Conservation (phyloP, 2,888 invertebrate genomes). For the Loripinus fragilis region DNA sequence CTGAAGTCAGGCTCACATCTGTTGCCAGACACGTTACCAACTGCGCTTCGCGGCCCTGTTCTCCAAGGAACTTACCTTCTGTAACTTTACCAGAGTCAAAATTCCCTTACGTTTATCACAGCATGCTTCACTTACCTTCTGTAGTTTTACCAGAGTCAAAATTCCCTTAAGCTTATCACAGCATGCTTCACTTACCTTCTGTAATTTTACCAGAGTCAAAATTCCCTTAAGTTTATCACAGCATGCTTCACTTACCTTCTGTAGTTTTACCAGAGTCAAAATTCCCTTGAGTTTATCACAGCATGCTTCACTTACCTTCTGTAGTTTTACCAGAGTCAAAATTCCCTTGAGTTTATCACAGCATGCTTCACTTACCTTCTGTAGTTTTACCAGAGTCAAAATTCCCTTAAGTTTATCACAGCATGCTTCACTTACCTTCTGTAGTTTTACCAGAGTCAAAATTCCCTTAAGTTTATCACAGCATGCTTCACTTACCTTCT, state of each 20-base stretch:
- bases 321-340: conserved; percentile 72
- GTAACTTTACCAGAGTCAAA: conserved; percentile 72
- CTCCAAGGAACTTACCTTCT: too few relatives aligned
- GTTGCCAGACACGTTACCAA: too few relatives aligned
- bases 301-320: conserved; percentile 45
- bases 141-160: conserved; percentile 72
- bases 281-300: conserved; percentile 74
- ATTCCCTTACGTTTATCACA: conserved; percentile 74
- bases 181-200: conserved; percentile 45
- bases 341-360: conserved; percentile 74
- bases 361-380: conserved; percentile 45
- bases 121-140: conserved; percentile 45
- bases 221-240: conserved; percentile 74
- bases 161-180: conserved; percentile 74
- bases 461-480: conserved; percentile 74
- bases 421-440: conserved; percentile 45
- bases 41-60: too few relatives aligned
- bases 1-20: too few relatives aligned
- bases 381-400: conserved; percentile 72
- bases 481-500: conserved; percentile 45
- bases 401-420: conserved; percentile 74
- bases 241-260: conserved; percentile 45
- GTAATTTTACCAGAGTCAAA: conserved; percentile 72
- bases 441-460: conserved; percentile 72
- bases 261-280: conserved; percentile 72